These are phyloP conservation scores for Pipistrellus nathusii DNA, from an alignment of 2,797 vertebrate species.

Conservation along the genomic window DNA sequence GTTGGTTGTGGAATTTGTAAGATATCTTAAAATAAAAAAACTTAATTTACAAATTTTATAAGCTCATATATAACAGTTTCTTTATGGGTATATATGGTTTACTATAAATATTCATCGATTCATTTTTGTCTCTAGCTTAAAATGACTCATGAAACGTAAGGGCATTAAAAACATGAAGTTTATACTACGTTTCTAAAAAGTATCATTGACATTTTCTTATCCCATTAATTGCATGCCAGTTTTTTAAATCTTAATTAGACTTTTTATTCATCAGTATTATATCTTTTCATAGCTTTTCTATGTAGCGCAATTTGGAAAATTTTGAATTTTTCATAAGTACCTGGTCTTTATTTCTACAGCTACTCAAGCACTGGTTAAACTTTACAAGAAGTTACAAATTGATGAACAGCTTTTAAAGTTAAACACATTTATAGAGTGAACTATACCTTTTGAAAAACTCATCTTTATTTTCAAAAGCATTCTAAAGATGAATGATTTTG, in stretches of 20 bases:
- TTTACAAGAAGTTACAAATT: constrained; percentile 1
- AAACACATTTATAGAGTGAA: constrained; percentile 27
- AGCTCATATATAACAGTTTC: neutral
- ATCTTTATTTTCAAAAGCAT: neutral
- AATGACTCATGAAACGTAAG: neutral
- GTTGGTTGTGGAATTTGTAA: neutral
- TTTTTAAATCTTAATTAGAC: constrained; percentile 19
- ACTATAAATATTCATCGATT: neutral
- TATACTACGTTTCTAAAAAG: neutral
- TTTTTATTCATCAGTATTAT: constrained; percentile 9
- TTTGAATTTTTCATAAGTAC: neutral
- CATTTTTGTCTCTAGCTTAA: neutral
- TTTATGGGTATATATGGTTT: neutral
- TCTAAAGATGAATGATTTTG: neutral
- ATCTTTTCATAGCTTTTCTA: neutral
- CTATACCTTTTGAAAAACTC: neutral
- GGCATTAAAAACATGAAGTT: neutral
- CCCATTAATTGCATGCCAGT: neutral
- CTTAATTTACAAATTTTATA: neutral
- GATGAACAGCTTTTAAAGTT: neutral
- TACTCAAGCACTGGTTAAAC: neutral
- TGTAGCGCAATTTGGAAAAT: neutral
- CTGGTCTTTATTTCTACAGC: neutral
- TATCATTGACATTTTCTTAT: constrained; percentile 40
- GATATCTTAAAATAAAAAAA: neutral